These are phyloP conservation scores for Cyrtorhinus lividipennis DNA, from an alignment of 1,140 invertebrate species.

Conservation along the genomic window DNA sequence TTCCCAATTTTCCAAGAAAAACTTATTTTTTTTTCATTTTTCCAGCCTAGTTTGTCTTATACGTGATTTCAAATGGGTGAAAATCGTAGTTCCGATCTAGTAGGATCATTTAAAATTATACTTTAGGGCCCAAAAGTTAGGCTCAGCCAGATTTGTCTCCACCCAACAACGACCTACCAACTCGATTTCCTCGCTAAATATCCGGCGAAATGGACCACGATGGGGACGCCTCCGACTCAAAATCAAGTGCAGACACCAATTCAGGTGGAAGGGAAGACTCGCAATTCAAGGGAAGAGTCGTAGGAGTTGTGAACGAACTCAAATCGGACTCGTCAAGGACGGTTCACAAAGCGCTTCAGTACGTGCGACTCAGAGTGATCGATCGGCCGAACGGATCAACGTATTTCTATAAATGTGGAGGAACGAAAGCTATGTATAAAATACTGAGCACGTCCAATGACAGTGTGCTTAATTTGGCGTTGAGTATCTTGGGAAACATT, in stretches of 20 bases:
- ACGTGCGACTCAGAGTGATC: conserved; percentile 21
- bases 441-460: conserved; percentile 23
- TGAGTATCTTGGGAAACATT: conserved; percentile 26
- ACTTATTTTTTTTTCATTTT: not conserved
- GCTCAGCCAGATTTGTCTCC: no score
- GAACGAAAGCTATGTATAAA: conserved; percentile 22
- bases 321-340: conserved; percentile 1
- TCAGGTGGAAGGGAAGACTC: not conserved
- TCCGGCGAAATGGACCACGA: not conserved
- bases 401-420: conserved; percentile 19
- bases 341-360: conserved; percentile 16
- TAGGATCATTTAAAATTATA: no score
- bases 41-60: no score
- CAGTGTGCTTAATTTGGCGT: conserved; percentile 23
- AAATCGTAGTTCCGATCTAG: no score
- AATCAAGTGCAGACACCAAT: not conserved
- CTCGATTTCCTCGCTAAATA: not conserved
- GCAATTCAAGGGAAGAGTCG: not conserved
- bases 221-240: not conserved
- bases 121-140: no score
- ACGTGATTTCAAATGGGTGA: no score
- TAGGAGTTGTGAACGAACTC: not conserved
- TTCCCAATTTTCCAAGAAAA: not conserved
- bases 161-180: no score
- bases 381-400: conserved; percentile 21